A percentile compares a stretch with the other conserved stretches of the same genome.
Evolutionary conservation across 1,140 invertebrate species (phyloP).

Genomic region (Babylonia areolata): DNA sequence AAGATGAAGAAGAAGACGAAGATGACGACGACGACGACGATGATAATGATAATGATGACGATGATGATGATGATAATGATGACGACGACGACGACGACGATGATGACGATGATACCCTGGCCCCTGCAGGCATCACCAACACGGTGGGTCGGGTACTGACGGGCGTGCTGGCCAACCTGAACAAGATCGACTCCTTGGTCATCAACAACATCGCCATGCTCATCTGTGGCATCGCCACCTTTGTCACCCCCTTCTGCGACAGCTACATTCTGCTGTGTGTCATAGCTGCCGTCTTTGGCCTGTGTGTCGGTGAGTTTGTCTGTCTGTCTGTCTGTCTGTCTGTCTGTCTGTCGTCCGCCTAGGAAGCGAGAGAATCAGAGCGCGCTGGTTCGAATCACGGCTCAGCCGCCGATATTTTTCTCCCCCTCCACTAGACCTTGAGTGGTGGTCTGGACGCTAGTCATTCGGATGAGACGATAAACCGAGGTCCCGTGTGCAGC

Average conservation of each 20-base stretch:
- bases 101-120: neutral
- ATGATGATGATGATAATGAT: neutral
- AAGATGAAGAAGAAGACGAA: neutral
- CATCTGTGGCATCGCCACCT: slow-evolving; percentile 90
- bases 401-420: no score
- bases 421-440: no score
- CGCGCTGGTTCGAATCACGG: neutral
- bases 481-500: no score
- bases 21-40: neutral
- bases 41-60: neutral
- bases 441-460: no score
- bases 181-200: slow-evolving; percentile 88
- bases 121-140: slow-evolving; percentile 73
- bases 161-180: slow-evolving; percentile 78
- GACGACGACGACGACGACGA: neutral
- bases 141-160: slow-evolving; percentile 79
- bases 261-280: slow-evolving; percentile 86
- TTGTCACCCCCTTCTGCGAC: slow-evolving; percentile 88
- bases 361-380: neutral
- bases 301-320: slow-evolving; percentile 92
- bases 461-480: no score
- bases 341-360: slow-evolving; percentile 14
- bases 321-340: neutral
- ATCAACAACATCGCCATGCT: slow-evolving; percentile 96
- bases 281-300: slow-evolving; percentile 94